phyloP scores from a whole-genome alignment of 2,888 invertebrate genomes.

The Diarsia mendica region DNA sequence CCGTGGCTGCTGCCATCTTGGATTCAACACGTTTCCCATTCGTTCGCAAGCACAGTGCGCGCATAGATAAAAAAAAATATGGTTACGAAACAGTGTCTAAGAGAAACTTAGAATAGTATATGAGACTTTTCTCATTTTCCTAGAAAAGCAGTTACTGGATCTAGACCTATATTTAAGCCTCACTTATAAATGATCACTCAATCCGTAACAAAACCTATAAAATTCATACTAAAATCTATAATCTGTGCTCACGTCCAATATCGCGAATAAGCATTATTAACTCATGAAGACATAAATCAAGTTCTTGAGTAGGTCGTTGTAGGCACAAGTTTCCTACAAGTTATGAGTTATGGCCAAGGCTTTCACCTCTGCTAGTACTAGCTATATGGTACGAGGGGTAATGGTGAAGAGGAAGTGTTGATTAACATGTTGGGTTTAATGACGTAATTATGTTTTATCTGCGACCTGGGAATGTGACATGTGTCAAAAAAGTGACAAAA shows the following conservation, averaged over 20 bases:
- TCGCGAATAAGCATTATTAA: slow-evolving; percentile 37
- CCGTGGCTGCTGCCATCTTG: no score
- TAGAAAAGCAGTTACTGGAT: not conserved
- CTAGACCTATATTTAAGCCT: no score
- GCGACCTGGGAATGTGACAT: not conserved
- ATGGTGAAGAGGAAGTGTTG: slow-evolving; percentile 25
- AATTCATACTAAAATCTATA: slow-evolving; percentile 22
- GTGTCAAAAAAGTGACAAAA: not conserved
- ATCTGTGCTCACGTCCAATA: slow-evolving; percentile 15
- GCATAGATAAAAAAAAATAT: no score
- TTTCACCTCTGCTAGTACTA: slow-evolving; percentile 38
- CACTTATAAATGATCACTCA: not conserved
- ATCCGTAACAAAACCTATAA: not conserved
- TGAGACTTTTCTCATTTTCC: not conserved
- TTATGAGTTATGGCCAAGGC: slow-evolving; percentile 37
- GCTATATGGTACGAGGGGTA: slow-evolving; percentile 33
- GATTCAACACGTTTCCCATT: no score
- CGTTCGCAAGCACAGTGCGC: no score
- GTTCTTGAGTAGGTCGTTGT: slow-evolving; percentile 39
- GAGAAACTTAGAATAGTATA: not conserved
- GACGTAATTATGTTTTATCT: slow-evolving; percentile 9
- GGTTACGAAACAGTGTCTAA: no score
- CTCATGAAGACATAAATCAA: slow-evolving; percentile 49
- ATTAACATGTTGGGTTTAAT: slow-evolving; percentile 25
- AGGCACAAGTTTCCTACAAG: slow-evolving; percentile 37